Conservation (phyloP, 2,888 invertebrate genomes). For the Clistopyga incitator region DNA sequence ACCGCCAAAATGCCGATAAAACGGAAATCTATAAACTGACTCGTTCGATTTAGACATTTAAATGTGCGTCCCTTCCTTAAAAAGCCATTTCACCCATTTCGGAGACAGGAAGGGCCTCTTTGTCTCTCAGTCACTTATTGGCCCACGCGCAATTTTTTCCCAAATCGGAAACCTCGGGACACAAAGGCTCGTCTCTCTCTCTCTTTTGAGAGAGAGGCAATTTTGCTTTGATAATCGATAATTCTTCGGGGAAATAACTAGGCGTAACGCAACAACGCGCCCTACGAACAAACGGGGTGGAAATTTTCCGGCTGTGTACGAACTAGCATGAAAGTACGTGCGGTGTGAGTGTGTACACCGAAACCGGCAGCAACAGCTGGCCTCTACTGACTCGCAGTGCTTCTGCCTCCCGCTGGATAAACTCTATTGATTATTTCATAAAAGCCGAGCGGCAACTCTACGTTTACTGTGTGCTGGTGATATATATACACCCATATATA, state of each 20-base stretch:
- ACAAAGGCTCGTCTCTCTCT: not conserved
- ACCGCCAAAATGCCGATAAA: too few species aligned
- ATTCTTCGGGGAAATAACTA: conserved; percentile 27
- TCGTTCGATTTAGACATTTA: too few species aligned
- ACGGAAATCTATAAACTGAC: too few species aligned
- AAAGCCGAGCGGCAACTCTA: conserved; percentile 51
- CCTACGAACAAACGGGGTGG: conserved; percentile 49
- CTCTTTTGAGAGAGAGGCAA: conserved; percentile 21
- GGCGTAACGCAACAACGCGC: conserved; percentile 48
- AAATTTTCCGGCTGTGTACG: conserved; percentile 52
- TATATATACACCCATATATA: not conserved
- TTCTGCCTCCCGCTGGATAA: conserved; percentile 41
- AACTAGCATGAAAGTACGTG: conserved; percentile 6
- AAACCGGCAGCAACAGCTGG: conserved; percentile 63
- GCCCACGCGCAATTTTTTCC: conserved; percentile 6
- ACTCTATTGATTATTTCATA: conserved; percentile 67
- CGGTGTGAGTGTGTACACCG: conserved; percentile 25
- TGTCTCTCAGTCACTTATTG: conserved; percentile 8
- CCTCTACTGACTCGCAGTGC: conserved; percentile 42
- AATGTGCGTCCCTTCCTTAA: too few species aligned
- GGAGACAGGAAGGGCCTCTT: too few species aligned
- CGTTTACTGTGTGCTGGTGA: conserved; percentile 36
- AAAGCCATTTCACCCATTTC: too few species aligned
- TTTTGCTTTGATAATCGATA: conserved; percentile 54
- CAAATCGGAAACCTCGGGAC: not conserved